phyloP scores from a whole-genome alignment of 2,113 vertebrate species.

The Leiothrix lutea region DNA sequence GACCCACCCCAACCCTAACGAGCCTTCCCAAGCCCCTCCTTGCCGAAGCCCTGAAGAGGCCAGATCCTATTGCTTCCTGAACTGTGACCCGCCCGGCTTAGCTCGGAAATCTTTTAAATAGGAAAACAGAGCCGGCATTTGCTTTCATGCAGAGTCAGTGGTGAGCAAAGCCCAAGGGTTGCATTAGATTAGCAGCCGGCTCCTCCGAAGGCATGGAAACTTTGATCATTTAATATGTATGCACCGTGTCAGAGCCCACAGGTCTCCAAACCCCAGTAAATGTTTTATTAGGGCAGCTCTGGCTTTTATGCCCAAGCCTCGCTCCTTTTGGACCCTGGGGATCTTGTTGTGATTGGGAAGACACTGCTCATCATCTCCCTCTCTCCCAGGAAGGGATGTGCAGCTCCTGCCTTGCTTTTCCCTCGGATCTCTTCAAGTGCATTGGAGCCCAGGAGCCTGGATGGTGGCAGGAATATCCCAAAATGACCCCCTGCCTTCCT shows the following conservation, averaged over 20 bases:
- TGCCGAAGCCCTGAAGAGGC: not conserved
- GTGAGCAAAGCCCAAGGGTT: conserved; percentile 43
- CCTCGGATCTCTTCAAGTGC: not conserved
- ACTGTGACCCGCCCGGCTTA: not conserved
- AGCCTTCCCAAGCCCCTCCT: not conserved
- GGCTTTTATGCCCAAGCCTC: not conserved
- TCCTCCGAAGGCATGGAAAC: not conserved
- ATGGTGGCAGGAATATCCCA: not conserved
- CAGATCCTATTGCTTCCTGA: not conserved
- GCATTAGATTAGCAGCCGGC: not conserved
- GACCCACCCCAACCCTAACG: not conserved
- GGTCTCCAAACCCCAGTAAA: conserved; percentile 15
- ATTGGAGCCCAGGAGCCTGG: not conserved
- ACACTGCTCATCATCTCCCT: not conserved
- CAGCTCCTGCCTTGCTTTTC: not conserved
- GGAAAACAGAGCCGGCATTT: not conserved
- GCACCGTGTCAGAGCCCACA: not conserved
- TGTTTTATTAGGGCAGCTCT: conserved; percentile 24
- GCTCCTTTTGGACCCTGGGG: not conserved
- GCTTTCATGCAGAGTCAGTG: conserved; percentile 11
- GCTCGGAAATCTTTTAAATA: conserved; percentile 20
- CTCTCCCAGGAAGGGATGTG: not conserved
- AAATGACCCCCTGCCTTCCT: not conserved
- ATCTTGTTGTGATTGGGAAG: not conserved
- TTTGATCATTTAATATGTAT: not conserved